Percentiles rank a stretch among this genome's conserved stretches.
These are phyloP conservation scores for Anolis sagrei DNA, from an alignment of 2,113 vertebrate species.

Conservation along the genomic window DNA sequence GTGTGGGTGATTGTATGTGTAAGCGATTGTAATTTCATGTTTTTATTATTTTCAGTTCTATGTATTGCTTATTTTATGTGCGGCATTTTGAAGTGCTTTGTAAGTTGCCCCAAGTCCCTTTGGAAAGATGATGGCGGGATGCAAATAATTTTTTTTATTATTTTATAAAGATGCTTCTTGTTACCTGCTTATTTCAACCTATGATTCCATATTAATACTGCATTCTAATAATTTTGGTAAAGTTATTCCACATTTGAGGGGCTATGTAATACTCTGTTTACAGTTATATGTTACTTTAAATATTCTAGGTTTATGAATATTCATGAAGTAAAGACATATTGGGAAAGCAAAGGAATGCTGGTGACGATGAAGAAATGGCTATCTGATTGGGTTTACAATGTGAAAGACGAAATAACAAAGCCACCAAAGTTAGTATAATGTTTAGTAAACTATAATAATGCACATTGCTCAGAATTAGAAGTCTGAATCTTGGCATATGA, in stretches of 20 bases:
- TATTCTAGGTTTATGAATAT: slow-evolving; percentile 59
- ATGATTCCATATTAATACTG: neutral
- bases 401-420: slow-evolving; percentile 55
- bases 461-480: neutral
- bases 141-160: too few species aligned
- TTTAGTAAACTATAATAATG: neutral
- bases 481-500: neutral
- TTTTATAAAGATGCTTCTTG: neutral
- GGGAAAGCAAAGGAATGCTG: slow-evolving; percentile 51
- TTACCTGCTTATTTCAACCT: neutral
- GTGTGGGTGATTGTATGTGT: too few species aligned
- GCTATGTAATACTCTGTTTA: neutral
- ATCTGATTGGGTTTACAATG: slow-evolving; percentile 51
- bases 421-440: slow-evolving; percentile 48
- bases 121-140: too few species aligned
- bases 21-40: too few species aligned
- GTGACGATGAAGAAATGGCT: slow-evolving; percentile 38
- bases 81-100: too few species aligned
- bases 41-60: too few species aligned
- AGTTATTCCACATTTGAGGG: neutral
- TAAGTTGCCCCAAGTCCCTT: too few species aligned
- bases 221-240: neutral
- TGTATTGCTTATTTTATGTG: too few species aligned
- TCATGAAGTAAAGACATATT: slow-evolving; percentile 57
- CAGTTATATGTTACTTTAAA: neutral